Percentiles rank a stretch among this genome's conserved stretches.
Evolutionary conservation across 2,113 vertebrate species (phyloP).

Genomic region (Ceuthmochares aereus): DNA sequence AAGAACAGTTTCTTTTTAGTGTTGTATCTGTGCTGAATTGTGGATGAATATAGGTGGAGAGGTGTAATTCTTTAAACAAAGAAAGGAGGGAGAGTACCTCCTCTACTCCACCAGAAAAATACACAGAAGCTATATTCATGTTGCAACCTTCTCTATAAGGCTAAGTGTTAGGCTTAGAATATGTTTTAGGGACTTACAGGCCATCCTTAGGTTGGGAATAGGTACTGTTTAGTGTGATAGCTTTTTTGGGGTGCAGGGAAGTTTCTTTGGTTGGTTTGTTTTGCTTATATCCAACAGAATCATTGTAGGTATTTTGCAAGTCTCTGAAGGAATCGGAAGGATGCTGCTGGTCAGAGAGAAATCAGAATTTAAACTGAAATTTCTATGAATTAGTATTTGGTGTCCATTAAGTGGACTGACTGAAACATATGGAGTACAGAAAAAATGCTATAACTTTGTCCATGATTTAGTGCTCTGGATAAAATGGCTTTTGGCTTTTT

Average conservation of each 20-base stretch:
- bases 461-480: not conserved
- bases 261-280: not conserved
- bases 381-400: not conserved
- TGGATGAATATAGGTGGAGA: not conserved
- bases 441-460: not conserved
- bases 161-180: not conserved
- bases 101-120: not conserved
- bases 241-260: not conserved
- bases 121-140: not conserved
- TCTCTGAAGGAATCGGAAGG: not conserved
- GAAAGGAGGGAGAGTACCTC: not conserved
- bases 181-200: not conserved
- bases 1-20: not conserved
- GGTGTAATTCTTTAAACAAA: not conserved
- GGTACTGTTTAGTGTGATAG: not conserved
- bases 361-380: not conserved
- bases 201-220: not conserved
- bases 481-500: not conserved
- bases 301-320: not conserved
- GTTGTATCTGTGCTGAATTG: not conserved
- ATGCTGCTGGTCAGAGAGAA: not conserved
- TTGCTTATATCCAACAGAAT: not conserved
- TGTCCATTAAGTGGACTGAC: not conserved
- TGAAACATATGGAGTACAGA: not conserved
- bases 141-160: not conserved